A percentile compares a stretch with the other conserved stretches of the same genome.
phyloP scores from a whole-genome alignment of 2,888 invertebrate species.

The Dendrolimus houi region DNA sequence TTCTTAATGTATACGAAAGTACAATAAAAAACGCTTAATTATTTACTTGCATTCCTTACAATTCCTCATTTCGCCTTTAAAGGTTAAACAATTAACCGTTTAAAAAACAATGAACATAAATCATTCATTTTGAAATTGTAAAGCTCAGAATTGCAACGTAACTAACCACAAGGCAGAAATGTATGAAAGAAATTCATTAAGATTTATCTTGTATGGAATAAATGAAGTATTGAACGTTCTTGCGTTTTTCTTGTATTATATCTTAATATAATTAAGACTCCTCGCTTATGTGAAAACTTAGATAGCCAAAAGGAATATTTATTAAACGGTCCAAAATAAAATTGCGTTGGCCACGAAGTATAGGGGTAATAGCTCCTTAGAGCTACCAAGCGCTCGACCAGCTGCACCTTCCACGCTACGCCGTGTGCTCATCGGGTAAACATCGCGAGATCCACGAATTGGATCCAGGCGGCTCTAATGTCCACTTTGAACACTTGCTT shows the following conservation, averaged over 20 bases:
- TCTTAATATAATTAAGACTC: neutral
- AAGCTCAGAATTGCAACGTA: no score
- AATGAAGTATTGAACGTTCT: constrained; percentile 17
- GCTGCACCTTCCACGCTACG: no score
- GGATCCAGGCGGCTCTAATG: no score
- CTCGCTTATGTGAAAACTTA: no score
- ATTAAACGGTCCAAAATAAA: no score
- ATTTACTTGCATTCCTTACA: neutral
- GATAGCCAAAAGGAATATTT: no score
- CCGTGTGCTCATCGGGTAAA: no score
- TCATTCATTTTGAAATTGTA: neutral
- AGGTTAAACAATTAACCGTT: neutral
- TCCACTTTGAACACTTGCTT: no score
- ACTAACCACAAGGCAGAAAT: constrained; percentile 1
- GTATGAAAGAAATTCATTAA: constrained; percentile 16
- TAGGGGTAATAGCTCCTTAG: no score
- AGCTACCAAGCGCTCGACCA: no score
- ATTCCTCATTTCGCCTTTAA: neutral
- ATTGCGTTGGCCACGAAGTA: no score
- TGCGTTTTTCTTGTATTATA: constrained; percentile 7
- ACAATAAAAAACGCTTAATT: neutral
- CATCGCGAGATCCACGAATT: no score
- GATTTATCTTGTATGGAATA: constrained; percentile 22
- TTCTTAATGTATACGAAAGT: neutral
- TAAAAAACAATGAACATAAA: neutral